Evolutionary conservation across 2,113 vertebrate genomes (phyloP).

Genomic region (Alouatta palliata): DNA sequence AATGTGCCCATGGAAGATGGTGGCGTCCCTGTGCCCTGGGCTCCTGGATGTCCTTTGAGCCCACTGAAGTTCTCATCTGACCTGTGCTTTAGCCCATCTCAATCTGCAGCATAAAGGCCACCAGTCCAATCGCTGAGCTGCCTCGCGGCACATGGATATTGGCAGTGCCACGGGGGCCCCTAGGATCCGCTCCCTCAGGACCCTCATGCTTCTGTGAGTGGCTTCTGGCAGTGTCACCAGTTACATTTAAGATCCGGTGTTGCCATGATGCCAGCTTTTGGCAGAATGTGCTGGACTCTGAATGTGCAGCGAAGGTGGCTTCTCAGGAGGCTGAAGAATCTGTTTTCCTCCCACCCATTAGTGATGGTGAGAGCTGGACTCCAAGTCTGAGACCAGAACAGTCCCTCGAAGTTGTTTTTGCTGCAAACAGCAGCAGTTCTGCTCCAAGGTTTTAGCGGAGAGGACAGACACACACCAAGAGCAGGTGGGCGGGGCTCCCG

Average conservation of each 20-base stretch:
- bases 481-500: background rate
- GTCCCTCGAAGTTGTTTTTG: background rate
- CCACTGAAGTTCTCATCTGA: background rate
- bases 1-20: background rate
- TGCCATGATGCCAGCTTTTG: background rate
- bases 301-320: background rate
- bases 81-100: no score
- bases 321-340: background rate
- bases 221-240: background rate
- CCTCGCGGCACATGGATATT: rapidly evolving
- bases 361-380: rapidly evolving
- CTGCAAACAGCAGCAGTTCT: background rate
- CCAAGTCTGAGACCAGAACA: rapidly evolving
- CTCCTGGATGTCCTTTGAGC: background rate
- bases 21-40: background rate
- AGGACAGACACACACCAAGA: background rate
- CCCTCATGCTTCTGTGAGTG: rapidly evolving
- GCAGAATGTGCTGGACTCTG: rapidly evolving
- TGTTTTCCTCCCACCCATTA: rapidly evolving
- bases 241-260: background rate
- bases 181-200: background rate
- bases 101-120: background rate
- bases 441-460: background rate
- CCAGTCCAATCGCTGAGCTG: rapidly evolving
- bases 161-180: background rate